Conservation (phyloP, 2,888 invertebrate species). For the Coenonympha arcania region DNA sequence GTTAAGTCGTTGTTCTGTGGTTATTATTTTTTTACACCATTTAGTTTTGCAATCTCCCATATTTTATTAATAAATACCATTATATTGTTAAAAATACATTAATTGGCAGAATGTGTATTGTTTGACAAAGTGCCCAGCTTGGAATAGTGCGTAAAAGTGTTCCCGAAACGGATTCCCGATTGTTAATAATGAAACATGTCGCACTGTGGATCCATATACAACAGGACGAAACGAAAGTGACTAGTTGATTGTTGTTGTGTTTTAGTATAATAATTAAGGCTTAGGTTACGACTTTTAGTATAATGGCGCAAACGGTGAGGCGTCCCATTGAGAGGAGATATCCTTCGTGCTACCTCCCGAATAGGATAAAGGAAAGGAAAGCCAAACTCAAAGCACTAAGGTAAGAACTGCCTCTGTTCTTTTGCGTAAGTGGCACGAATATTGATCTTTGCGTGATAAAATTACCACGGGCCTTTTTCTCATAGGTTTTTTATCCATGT, state of each 20-base stretch:
- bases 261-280: constrained; percentile 39
- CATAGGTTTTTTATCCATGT: no score
- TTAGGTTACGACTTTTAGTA: constrained; percentile 42
- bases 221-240: constrained; percentile 72
- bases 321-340: constrained; percentile 81
- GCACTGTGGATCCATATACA: constrained; percentile 63
- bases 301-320: constrained; percentile 83
- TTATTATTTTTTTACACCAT: not conserved
- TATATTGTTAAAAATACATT: not conserved
- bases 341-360: constrained; percentile 83
- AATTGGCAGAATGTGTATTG: not conserved
- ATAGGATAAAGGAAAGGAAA: constrained; percentile 82
- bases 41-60: not conserved
- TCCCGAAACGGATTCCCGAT: constrained; percentile 25
- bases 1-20: no score
- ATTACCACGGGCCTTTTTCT: not conserved
- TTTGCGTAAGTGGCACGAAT: not conserved
- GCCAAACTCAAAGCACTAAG: constrained; percentile 77
- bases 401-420: constrained; percentile 36
- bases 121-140: constrained; percentile 6
- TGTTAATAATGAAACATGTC: constrained; percentile 58
- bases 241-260: constrained; percentile 49
- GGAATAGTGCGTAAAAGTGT: not conserved
- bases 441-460: not conserved
- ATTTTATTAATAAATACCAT: not conserved